phyloP scores from a whole-genome alignment of 2,113 vertebrate genomes.

The Cebidichthys violaceus region DNA sequence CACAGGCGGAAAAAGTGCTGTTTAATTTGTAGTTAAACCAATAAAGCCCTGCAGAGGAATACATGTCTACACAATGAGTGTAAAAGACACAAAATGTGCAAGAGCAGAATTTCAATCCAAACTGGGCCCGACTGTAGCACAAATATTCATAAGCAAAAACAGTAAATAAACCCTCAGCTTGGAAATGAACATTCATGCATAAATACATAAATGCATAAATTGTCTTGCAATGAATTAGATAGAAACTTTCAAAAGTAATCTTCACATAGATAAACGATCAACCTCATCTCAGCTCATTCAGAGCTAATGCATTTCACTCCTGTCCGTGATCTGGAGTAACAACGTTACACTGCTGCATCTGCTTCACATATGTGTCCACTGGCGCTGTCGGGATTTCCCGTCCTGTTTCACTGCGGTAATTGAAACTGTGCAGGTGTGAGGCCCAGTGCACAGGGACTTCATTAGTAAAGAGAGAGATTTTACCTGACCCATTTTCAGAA shows the following conservation, averaged over 20 bases:
- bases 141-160: slow-evolving; percentile 41
- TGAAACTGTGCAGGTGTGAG: slow-evolving; percentile 73
- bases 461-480: slow-evolving; percentile 73
- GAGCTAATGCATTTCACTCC: slow-evolving; percentile 11
- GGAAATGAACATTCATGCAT: slow-evolving; percentile 55
- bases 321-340: slow-evolving; percentile 17
- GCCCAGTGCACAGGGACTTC: slow-evolving; percentile 71
- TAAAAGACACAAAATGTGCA: not conserved
- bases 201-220: slow-evolving; percentile 64
- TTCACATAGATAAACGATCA: slow-evolving; percentile 43
- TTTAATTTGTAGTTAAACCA: slow-evolving; percentile 20
- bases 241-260: slow-evolving; percentile 36
- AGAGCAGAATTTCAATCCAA: slow-evolving; percentile 28
- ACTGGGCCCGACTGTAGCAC: not conserved
- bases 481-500: slow-evolving; percentile 71
- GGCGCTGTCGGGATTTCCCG: slow-evolving; percentile 61
- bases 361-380: slow-evolving; percentile 33
- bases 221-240: slow-evolving; percentile 32
- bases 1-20: not conserved
- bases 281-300: slow-evolving; percentile 15
- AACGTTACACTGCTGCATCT: slow-evolving; percentile 29
- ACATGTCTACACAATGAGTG: not conserved
- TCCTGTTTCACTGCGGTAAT: slow-evolving; percentile 65
- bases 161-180: slow-evolving; percentile 33
- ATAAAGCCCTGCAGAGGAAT: slow-evolving; percentile 13